Base-by-base conservation (phyloP, 1,140 invertebrate species). In the Macrocentrus cingulum region DNA sequence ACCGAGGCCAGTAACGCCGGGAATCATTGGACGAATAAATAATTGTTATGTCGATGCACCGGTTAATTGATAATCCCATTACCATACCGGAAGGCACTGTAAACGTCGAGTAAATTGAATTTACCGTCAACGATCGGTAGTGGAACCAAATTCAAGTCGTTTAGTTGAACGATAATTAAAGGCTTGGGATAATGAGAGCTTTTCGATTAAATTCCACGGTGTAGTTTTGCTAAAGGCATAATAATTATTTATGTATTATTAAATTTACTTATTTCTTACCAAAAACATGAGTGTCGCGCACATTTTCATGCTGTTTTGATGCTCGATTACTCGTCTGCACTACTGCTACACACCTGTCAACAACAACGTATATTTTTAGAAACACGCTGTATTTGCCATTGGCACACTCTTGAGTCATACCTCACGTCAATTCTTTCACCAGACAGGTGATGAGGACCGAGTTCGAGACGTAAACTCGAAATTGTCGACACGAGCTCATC, bases 381-480 rank as follows among this genome's bases (percentile, higher is more conserved):
- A 39, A 39, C 34, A 37, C 8, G 32, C 44, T 8, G 32, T 23
- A 50, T 8, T n/a, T 41, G 22, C 1, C 11, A 36, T 2, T 52
- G 2, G 4, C 39, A 9, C 39, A 9, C 9, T 4, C 9, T 9
- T 4, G 5, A 41, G 15, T 9, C 37, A 13, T 67, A 80, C 77
- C 74, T 79, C 59, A 80, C 70, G 69, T 74, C 71, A 62, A 80
- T 76, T 69, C 64, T 71, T 23, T 74, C 75, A 50, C 66, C 66
- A 3, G 66, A 44, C 32, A 80, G 61, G 65, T 80, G 79, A 60
- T 71, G 56, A 19, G 77, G 75, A 54, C 76, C 70, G 29, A 80
- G 52, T 62, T 78, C 72, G n/a, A 80, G 61, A 41, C 72, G 66
- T 45, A 80, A 65, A 62, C 70, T 75, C 19, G 77, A 79, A 39